Percentiles rank a stretch among this genome's conserved stretches.
Conservation (phyloP, 2,888 invertebrate genomes). For the Xanthia togata region DNA sequence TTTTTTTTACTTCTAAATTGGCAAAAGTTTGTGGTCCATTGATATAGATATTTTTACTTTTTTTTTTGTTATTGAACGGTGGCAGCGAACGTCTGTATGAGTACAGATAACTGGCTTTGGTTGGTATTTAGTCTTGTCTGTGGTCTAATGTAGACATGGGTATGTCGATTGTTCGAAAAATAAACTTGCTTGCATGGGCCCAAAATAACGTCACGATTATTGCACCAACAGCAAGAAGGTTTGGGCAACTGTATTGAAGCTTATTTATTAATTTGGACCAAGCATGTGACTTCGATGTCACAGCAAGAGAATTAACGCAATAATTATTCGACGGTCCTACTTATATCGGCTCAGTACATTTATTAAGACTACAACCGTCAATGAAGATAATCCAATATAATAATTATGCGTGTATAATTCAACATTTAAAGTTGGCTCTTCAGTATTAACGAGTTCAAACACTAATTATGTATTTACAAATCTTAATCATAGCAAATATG, state of each 20-base stretch:
- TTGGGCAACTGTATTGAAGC: not conserved
- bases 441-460: constrained; percentile 31
- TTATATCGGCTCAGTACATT: constrained; percentile 36
- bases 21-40: constrained; percentile 67
- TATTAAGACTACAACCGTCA: constrained; percentile 14
- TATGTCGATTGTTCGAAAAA: constrained; percentile 23
- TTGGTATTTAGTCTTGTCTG: constrained; percentile 58
- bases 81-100: constrained; percentile 68
- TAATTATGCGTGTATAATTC: constrained; percentile 3
- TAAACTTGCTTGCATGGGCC: constrained; percentile 1
- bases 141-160: constrained; percentile 59
- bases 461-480: constrained; percentile 38
- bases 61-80: constrained; percentile 37
- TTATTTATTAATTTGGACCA: constrained; percentile 9
- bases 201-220: constrained; percentile 1
- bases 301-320: not conserved
- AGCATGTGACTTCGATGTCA: constrained; percentile 2
- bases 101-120: constrained; percentile 66
- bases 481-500: not conserved
- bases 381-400: constrained; percentile 2
- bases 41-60: constrained; percentile 57
- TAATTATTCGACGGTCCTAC: constrained; percentile 4
- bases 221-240: constrained; percentile 16
- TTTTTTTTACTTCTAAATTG: constrained; percentile 66
- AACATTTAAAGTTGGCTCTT: constrained; percentile 19